Evolutionary conservation across 64 coral and sea anemone species (phyloP).

Genomic region (Dendrophyllia cribrosa): DNA sequence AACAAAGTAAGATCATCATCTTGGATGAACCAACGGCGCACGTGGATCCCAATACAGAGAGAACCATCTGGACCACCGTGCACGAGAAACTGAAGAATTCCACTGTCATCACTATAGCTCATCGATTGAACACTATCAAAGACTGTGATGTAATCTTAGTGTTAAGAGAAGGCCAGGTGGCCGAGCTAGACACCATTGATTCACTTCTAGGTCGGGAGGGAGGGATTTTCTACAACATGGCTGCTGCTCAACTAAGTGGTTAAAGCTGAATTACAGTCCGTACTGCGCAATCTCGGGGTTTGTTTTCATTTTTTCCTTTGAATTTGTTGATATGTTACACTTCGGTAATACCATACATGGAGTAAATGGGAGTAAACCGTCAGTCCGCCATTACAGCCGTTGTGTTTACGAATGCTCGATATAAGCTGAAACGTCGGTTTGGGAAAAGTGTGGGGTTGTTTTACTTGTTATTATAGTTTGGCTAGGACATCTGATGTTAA

Average conservation of each 20-base stretch:
- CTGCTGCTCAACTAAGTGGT: not conserved
- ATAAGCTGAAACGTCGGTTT: too few relatives aligned
- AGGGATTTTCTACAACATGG: not conserved
- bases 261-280: too few relatives aligned
- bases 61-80: slow-evolving; percentile 14
- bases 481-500: too few relatives aligned
- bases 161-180: slow-evolving; percentile 13
- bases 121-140: slow-evolving; percentile 26
- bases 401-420: too few relatives aligned
- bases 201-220: not conserved
- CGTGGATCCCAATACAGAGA: slow-evolving; percentile 47
- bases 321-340: too few relatives aligned
- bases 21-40: slow-evolving; percentile 59
- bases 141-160: slow-evolving; percentile 49
- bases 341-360: too few relatives aligned
- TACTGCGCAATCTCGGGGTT: too few relatives aligned
- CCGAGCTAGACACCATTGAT: not conserved
- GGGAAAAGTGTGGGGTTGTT: too few relatives aligned
- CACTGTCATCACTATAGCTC: slow-evolving; percentile 59
- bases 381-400: too few relatives aligned
- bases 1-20: slow-evolving; percentile 50
- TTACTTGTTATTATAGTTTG: too few relatives aligned
- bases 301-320: too few relatives aligned
- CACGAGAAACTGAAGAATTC: slow-evolving; percentile 26
- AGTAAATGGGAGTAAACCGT: too few relatives aligned